Evolutionary conservation across 2,888 invertebrate genomes (phyloP).

Genomic region (Apamea crenata): DNA sequence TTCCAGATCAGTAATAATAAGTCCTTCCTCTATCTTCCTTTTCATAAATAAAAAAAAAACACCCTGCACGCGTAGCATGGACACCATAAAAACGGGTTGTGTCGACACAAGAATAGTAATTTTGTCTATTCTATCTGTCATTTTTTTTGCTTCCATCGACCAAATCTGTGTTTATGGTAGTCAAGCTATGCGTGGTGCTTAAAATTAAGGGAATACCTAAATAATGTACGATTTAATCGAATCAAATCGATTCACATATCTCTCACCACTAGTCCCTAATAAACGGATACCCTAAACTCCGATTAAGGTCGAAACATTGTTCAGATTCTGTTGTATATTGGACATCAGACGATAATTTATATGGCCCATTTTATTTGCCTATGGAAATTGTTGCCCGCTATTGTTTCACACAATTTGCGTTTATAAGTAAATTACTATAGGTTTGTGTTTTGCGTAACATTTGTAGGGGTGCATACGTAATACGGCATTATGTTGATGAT

Average conservation of each 20-base stretch:
- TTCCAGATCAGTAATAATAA: too few species aligned
- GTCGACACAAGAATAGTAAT: too few species aligned
- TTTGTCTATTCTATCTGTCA: too few species aligned
- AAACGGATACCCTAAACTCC: conserved; percentile 52
- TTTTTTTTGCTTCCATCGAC: too few species aligned
- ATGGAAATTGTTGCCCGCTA: conserved; percentile 50
- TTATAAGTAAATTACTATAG: conserved; percentile 59
- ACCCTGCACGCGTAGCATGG: too few species aligned
- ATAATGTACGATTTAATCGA: neutral
- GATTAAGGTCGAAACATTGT: conserved; percentile 60
- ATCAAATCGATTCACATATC: conserved; percentile 2
- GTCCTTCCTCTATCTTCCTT: neutral
- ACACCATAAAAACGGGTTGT: too few species aligned
- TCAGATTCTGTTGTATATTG: conserved; percentile 55
- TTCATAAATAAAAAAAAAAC: too few species aligned
- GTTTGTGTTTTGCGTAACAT: conserved; percentile 43
- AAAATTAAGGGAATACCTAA: neutral
- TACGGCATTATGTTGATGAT: conserved; percentile 46
- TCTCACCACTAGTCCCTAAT: conserved; percentile 40
- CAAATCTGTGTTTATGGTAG: neutral
- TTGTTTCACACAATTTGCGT: conserved; percentile 62
- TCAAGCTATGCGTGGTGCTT: neutral
- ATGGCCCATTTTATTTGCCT: conserved; percentile 49
- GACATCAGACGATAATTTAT: conserved; percentile 61
- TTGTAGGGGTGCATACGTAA: conserved; percentile 59